These are phyloP conservation scores for Cydia strobilella DNA, from an alignment of 1,140 invertebrate species.

Conservation along the genomic window DNA sequence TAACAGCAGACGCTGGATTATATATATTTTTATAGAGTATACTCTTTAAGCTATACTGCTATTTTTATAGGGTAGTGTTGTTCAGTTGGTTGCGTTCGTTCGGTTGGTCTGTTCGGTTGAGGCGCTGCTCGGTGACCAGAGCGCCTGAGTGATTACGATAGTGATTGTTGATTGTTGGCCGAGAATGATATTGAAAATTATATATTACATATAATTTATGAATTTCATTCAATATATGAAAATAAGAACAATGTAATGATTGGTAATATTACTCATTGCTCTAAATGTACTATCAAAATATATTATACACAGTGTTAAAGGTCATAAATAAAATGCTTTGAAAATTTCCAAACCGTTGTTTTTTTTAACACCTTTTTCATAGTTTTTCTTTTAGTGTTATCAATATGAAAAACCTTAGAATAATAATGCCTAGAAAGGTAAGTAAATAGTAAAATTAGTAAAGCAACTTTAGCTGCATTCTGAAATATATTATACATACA, in stretches of 20 bases:
- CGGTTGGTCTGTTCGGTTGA: constrained; percentile 4
- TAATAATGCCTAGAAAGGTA: no score
- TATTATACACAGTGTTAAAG: constrained; percentile 81
- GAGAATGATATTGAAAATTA: constrained; percentile 75
- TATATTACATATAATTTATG: constrained; percentile 79
- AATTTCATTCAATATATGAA: constrained; percentile 77
- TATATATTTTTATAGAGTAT: constrained; percentile 78
- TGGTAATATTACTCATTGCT: constrained; percentile 80
- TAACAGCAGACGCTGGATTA: constrained; percentile 73
- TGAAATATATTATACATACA: no score
- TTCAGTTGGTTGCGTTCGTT: constrained; percentile 58
- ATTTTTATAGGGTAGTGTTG: constrained; percentile 75
- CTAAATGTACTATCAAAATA: constrained; percentile 80
- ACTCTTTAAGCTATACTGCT: constrained; percentile 76
- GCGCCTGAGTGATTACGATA: constrained; percentile 61
- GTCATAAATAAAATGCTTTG: constrained; percentile 80
- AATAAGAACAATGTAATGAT: constrained; percentile 79
- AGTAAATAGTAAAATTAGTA: no score
- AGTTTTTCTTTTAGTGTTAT: no score
- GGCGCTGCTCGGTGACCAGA: neutral
- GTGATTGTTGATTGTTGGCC: constrained; percentile 77
- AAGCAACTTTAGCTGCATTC: no score
- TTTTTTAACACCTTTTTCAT: constrained; percentile 48
- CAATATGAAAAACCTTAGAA: no score
- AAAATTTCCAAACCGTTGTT: constrained; percentile 76